Evolutionary conservation across 1,140 invertebrate species (phyloP).

Genomic region (Coelopa frigida): DNA sequence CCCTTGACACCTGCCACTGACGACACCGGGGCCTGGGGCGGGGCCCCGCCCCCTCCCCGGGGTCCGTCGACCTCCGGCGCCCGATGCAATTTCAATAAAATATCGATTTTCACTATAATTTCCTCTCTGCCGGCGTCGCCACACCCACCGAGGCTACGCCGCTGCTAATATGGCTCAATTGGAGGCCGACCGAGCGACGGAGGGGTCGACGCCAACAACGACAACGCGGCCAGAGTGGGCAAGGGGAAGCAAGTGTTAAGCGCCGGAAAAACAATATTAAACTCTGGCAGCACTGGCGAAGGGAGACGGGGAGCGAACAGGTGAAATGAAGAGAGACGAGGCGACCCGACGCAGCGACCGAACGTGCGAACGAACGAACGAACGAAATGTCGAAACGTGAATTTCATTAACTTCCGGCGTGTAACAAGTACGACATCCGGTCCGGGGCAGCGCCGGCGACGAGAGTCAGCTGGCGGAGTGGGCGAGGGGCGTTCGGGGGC

Average conservation of each 20-base stretch:
- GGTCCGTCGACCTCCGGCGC: constrained; percentile 2
- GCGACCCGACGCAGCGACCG: not conserved
- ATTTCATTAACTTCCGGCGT: constrained; percentile 16
- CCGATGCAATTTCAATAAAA: constrained; percentile 6
- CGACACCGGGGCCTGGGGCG: not conserved
- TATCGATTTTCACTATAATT: constrained; percentile 12
- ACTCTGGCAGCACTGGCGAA: constrained; percentile 4
- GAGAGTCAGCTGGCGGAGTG: not conserved
- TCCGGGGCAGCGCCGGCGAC: not conserved
- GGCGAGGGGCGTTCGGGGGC: not conserved
- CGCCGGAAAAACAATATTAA: constrained; percentile 11
- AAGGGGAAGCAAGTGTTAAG: too few species aligned
- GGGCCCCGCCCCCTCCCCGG: not conserved
- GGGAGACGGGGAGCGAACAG: not conserved
- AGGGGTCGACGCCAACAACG: not conserved
- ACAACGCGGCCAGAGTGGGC: not conserved
- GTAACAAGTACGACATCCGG: constrained; percentile 15
- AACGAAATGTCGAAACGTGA: constrained; percentile 7
- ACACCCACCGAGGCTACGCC: not conserved
- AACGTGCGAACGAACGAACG: too few species aligned
- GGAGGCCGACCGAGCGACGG: not conserved
- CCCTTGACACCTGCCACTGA: not conserved
- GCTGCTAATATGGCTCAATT: constrained; percentile 8
- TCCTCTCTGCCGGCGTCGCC: not conserved
- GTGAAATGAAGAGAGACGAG: not conserved